Evolutionary conservation across 2,888 invertebrate species (phyloP).

Genomic region (Xylota segnis): DNA sequence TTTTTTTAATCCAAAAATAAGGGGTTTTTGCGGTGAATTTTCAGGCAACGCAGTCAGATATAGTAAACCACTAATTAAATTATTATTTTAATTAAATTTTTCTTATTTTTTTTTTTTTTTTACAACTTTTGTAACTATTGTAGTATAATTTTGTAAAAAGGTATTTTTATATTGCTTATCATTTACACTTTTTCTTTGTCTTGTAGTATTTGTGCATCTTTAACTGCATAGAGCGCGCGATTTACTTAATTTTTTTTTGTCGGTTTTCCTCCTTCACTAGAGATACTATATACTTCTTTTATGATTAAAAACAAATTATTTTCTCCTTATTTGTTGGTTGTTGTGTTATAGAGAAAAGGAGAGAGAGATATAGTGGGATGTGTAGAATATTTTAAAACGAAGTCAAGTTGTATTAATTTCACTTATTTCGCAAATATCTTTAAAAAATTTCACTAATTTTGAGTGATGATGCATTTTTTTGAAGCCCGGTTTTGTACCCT

Average conservation of each 20-base stretch:
- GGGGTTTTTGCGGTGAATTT: conserved; percentile 47
- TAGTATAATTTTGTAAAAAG: conserved; percentile 66
- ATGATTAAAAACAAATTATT: background rate
- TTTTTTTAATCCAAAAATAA: conserved; percentile 46
- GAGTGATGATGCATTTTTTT: conserved; percentile 65
- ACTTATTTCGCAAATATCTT: conserved; percentile 79
- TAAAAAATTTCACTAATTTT: conserved; percentile 64
- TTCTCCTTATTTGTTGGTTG: too few relatives aligned
- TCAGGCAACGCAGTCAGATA: conserved; percentile 53
- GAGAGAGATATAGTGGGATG: too few relatives aligned
- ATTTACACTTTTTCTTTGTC: conserved; percentile 77
- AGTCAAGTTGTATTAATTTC: conserved; percentile 83
- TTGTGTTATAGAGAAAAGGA: background rate
- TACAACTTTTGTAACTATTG: conserved; percentile 51
- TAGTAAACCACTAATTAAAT: conserved; percentile 17
- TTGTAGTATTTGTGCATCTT: conserved; percentile 76
- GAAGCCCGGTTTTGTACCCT: conserved; percentile 18
- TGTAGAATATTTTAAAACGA: background rate
- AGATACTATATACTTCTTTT: conserved; percentile 37
- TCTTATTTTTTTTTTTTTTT: conserved; percentile 54
- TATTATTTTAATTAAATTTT: too few relatives aligned
- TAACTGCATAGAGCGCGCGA: conserved; percentile 69
- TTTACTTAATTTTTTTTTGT: conserved; percentile 34
- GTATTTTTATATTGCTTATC: conserved; percentile 76
- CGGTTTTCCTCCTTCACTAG: conserved; percentile 20